Percentiles rank a stretch among this genome's conserved stretches.
Conservation (phyloP, 2,888 invertebrate genomes). For the Melikaiella ostensackeni region DNA sequence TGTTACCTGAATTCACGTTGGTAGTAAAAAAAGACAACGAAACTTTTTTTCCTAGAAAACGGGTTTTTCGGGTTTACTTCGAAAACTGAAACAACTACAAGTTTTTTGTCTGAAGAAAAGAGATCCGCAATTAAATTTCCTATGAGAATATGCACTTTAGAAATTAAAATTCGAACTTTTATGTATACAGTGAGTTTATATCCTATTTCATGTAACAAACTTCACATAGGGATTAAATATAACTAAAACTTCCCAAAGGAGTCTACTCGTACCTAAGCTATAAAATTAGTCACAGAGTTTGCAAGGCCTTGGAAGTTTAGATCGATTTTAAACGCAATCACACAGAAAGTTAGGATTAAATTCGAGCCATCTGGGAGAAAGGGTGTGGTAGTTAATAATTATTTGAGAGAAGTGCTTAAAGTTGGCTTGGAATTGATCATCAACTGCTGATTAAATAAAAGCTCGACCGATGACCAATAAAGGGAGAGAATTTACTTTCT, state of each 20-base stretch:
- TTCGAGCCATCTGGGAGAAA: conserved; percentile 13
- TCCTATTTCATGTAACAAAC: conserved; percentile 8
- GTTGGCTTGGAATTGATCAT: neutral
- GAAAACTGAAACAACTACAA: too few species aligned
- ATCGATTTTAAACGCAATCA: conserved; percentile 30
- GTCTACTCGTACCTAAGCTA: neutral
- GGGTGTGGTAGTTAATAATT: conserved; percentile 9
- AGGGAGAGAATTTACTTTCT: neutral
- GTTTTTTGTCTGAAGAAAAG: too few species aligned
- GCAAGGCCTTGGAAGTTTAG: conserved; percentile 12
- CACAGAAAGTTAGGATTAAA: conserved; percentile 20
- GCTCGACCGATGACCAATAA: neutral
- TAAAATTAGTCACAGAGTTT: conserved; percentile 13
- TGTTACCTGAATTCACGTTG: too few species aligned
- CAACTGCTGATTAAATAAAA: conserved; percentile 2
- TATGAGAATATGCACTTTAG: too few species aligned
- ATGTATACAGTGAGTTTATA: neutral
- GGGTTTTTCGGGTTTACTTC: too few species aligned
- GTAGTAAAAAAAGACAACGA: too few species aligned
- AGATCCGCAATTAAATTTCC: too few species aligned
- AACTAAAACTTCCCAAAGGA: neutral
- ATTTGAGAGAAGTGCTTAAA: neutral
- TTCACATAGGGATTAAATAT: conserved; percentile 1
- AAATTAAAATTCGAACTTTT: too few species aligned
- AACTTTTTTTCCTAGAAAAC: too few species aligned